These are phyloP conservation scores for Trachelus troglodyta DNA, from an alignment of 2,888 invertebrate genomes.

Conservation along the genomic window DNA sequence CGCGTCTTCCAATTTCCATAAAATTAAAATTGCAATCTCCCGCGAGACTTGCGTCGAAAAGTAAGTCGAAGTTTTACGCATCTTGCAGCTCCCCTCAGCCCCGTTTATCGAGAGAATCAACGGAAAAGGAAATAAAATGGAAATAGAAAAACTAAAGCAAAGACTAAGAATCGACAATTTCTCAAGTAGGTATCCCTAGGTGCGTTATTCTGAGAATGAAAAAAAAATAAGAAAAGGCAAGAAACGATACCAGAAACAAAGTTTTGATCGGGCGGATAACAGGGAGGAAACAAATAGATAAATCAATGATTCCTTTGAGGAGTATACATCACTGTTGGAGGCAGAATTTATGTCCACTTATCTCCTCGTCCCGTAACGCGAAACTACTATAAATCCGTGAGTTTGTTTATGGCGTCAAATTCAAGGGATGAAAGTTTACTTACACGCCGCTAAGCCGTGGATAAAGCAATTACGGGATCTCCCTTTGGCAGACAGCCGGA, in stretches of 20 bases:
- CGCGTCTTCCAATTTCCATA: not conserved
- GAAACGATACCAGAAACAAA: not conserved
- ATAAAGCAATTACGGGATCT: not conserved
- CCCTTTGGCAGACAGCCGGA: not conserved
- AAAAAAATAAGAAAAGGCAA: not conserved
- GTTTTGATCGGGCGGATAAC: slow-evolving; percentile 8
- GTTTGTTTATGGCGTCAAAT: slow-evolving; percentile 18
- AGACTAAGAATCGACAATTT: not conserved
- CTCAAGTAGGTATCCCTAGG: not conserved
- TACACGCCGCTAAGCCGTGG: not conserved
- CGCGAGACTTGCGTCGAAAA: not conserved
- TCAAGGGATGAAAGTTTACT: slow-evolving; percentile 29
- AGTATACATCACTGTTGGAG: slow-evolving; percentile 16
- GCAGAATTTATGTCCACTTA: not conserved
- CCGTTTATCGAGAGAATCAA: not conserved
- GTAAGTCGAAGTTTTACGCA: not conserved
- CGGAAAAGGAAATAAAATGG: not conserved
- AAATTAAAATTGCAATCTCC: not conserved
- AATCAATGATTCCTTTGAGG: slow-evolving; percentile 21
- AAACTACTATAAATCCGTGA: slow-evolving; percentile 32
- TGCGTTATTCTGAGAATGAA: not conserved
- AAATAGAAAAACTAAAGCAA: not conserved
- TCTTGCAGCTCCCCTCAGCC: not conserved
- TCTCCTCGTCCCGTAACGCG: slow-evolving; percentile 7
- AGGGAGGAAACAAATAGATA: slow-evolving; percentile 18